Evolutionary conservation across 2,113 vertebrate genomes (phyloP).

Genomic region (Halichoeres trimaculatus): DNA sequence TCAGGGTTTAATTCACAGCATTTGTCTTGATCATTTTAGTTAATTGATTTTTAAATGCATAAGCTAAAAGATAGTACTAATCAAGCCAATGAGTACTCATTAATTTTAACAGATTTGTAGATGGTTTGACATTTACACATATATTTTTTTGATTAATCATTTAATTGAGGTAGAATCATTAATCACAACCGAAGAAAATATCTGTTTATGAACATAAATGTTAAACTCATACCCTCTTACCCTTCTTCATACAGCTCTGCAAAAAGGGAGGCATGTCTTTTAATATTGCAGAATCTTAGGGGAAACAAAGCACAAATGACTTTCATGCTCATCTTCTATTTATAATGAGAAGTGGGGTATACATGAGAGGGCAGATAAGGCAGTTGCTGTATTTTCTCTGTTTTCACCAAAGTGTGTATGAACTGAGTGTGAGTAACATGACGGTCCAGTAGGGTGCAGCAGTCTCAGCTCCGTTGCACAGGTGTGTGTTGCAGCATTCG

Average conservation of each 20-base stretch:
- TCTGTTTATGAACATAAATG: not conserved
- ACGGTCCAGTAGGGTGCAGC: constrained; percentile 27
- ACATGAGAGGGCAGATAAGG: no score
- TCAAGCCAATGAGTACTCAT: not conserved
- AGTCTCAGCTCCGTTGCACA: constrained; percentile 72
- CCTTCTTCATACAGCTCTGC: not conserved
- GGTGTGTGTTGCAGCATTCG: constrained; percentile 78
- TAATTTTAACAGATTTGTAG: not conserved
- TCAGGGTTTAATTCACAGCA: no score
- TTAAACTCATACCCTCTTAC: no score
- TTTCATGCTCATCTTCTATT: no score
- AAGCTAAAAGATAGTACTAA: no score
- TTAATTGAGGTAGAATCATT: constrained; percentile 5
- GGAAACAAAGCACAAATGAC: constrained; percentile 1
- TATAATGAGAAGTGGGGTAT: no score
- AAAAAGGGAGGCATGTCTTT: not conserved
- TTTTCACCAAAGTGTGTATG: constrained; percentile 19
- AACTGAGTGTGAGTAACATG: constrained; percentile 35
- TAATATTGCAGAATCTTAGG: not conserved
- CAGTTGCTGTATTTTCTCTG: no score
- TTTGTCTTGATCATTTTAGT: no score
- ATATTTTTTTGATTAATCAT: not conserved
- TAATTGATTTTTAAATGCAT: no score
- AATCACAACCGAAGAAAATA: not conserved
- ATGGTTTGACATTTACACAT: not conserved